phyloP scores from a whole-genome alignment of 37 sponge, comb jelly and placozoan species.

The Petrosia ficiformis region DNA sequence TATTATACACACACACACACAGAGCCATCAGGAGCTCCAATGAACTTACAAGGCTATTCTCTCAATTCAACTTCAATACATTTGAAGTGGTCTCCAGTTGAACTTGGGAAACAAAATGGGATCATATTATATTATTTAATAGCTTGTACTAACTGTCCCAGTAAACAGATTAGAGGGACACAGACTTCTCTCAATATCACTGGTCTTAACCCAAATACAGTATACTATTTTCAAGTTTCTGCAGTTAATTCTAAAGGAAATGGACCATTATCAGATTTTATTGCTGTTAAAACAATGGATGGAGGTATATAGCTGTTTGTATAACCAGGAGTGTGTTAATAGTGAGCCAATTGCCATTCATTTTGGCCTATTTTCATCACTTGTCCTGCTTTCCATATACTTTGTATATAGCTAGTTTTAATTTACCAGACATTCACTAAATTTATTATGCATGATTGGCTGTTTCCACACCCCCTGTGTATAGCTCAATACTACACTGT shows the following conservation, averaged over 20 bases:
- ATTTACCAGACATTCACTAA: too few species aligned
- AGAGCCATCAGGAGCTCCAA: not conserved
- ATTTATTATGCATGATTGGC: too few species aligned
- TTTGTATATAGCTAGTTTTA: too few species aligned
- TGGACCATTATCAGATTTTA: not conserved
- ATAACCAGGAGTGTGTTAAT: too few species aligned
- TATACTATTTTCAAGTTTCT: not conserved
- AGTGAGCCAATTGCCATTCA: too few species aligned
- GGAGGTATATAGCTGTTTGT: too few species aligned
- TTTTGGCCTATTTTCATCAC: too few species aligned
- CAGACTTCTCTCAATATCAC: not conserved
- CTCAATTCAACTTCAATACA: not conserved
- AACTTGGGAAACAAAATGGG: not conserved
- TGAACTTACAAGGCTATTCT: not conserved
- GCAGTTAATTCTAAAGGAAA: not conserved
- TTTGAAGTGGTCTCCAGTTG: not conserved
- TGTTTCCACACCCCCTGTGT: too few species aligned
- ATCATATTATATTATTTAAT: not conserved
- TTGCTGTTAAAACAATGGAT: not conserved
- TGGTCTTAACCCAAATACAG: not conserved
- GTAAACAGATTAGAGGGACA: not conserved
- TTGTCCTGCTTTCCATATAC: too few species aligned
- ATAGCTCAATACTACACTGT: too few species aligned
- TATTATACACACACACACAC: too few species aligned
- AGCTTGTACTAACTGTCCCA: not conserved